Percentiles rank a stretch among this genome's conserved stretches.
These are phyloP conservation scores for Ceratosolen fusciceps DNA, from an alignment of 1,140 invertebrate species.

Conservation along the genomic window DNA sequence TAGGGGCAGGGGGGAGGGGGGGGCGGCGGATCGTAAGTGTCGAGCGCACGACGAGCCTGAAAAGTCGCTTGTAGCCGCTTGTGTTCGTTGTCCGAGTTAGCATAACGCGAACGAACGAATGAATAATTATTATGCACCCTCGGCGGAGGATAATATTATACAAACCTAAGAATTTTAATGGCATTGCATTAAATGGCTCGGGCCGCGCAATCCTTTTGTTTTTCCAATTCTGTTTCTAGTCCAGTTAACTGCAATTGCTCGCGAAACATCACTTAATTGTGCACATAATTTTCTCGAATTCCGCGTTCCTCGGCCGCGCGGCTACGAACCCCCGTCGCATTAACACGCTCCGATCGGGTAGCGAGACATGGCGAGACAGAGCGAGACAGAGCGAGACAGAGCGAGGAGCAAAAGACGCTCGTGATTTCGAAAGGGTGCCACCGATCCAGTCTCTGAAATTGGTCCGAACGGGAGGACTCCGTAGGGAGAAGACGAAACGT, in stretches of 20 bases:
- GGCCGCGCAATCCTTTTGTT: neutral
- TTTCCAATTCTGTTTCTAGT: too few species aligned
- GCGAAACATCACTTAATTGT: neutral
- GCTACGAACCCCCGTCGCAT: too few species aligned
- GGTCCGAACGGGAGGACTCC: too few species aligned
- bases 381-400: too few species aligned
- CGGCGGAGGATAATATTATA: neutral
- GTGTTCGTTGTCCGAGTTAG: too few species aligned
- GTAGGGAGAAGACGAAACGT: too few species aligned
- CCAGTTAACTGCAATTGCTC: neutral
- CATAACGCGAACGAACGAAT: neutral
- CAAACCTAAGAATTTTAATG: neutral
- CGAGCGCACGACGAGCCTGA: too few species aligned
- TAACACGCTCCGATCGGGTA: neutral
- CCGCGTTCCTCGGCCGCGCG: neutral
- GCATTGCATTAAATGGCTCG: neutral
- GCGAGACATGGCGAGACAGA: too few species aligned
- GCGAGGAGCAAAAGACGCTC: neutral
- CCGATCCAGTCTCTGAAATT: neutral
- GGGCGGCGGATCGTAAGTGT: too few species aligned
- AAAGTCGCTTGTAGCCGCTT: too few species aligned
- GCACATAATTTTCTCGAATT: constrained; percentile 1
- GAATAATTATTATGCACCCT: neutral
- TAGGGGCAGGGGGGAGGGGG: too few species aligned
- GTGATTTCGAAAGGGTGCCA: neutral